A percentile compares a stretch with the other conserved stretches of the same genome.
phyloP scores from a whole-genome alignment of 2,797 vertebrate genomes.

The Anguilla megastoma region DNA sequence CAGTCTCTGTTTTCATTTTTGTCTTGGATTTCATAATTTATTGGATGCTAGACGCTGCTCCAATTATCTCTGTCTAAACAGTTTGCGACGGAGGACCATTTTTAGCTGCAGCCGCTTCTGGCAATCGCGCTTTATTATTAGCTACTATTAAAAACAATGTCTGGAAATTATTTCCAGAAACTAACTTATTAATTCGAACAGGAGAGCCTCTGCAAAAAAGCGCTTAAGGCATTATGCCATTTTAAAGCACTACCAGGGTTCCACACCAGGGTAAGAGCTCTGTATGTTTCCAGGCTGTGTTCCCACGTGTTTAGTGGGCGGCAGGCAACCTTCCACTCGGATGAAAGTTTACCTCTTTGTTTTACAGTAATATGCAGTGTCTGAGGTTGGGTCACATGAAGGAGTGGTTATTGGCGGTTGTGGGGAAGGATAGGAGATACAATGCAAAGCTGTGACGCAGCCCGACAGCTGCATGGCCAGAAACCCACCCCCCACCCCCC shows the following conservation, averaged over 20 bases:
- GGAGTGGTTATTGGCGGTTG: background rate
- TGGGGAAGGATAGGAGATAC: background rate
- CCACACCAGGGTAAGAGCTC: background rate
- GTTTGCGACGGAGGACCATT: background rate
- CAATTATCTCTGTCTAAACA: background rate
- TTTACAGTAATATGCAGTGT: background rate
- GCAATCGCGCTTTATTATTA: constrained; percentile 17
- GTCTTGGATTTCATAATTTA: constrained; percentile 13
- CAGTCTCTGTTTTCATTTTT: background rate
- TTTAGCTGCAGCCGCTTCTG: background rate
- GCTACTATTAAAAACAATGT: constrained; percentile 6
- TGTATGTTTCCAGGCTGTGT: background rate
- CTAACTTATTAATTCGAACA: background rate
- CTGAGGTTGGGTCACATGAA: background rate
- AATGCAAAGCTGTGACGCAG: background rate
- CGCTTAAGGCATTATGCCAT: background rate
- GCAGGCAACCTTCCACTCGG: too few species aligned
- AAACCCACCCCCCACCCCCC: background rate
- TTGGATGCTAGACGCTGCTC: constrained; percentile 44
- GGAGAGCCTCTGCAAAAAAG: background rate
- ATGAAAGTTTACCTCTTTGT: background rate
- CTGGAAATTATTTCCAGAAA: constrained; percentile 13
- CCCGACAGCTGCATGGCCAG: background rate
- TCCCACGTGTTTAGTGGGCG: too few species aligned
- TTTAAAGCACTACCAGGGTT: background rate